These are phyloP conservation scores for Microplitis mediator DNA, from an alignment of 1,140 invertebrate genomes.

Conservation along the genomic window DNA sequence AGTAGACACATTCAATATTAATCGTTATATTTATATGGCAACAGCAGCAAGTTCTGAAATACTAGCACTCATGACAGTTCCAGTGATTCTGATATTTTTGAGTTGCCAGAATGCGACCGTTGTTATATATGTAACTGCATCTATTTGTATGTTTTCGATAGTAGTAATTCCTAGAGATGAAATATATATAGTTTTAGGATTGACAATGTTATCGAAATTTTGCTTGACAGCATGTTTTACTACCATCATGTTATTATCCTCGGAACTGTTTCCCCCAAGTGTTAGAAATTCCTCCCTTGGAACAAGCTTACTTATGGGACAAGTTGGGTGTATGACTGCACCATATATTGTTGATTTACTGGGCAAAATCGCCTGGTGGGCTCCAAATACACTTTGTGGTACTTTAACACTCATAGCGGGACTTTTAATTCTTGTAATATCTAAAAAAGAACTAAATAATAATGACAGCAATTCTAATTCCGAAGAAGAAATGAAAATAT, in stretches of 20 bases:
- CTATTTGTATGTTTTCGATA: too few relatives aligned
- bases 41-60: conserved; percentile 46
- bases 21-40: background rate
- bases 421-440: too few relatives aligned
- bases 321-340: conserved; percentile 68
- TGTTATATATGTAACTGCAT: background rate
- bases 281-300: conserved; percentile 68
- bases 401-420: too few relatives aligned
- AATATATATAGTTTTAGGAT: conserved; percentile 49
- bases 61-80: conserved; percentile 32
- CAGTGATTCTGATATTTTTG: conserved; percentile 55
- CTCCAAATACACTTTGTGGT: too few relatives aligned
- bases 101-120: conserved; percentile 56
- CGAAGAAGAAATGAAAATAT: too few relatives aligned
- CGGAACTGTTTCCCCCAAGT: conserved; percentile 68
- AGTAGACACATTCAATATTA: background rate
- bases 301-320: conserved; percentile 65
- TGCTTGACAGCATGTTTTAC: conserved; percentile 68
- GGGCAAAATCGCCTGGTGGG: too few relatives aligned
- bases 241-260: conserved; percentile 69
- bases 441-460: too few relatives aligned
- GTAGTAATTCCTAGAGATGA: conserved; percentile 23
- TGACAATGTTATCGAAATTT: conserved; percentile 68
- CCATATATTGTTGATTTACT: conserved; percentile 59
- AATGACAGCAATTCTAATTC: too few relatives aligned